Base-by-base conservation (phyloP, 2,113 vertebrate species). In the Todiramphus chloris region DNA sequence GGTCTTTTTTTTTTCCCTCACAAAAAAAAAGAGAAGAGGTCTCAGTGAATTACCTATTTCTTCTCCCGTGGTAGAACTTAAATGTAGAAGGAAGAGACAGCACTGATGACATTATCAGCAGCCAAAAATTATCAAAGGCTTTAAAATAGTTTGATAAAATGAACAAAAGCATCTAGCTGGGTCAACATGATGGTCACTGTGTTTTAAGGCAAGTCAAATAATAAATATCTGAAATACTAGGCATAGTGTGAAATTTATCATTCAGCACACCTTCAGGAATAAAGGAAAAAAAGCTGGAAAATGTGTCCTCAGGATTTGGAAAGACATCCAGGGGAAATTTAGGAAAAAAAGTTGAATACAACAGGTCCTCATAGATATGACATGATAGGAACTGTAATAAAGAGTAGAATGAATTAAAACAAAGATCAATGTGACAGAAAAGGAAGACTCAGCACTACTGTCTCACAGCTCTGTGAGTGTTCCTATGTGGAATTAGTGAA, bases 81-180 rank as follows among this genome's bases (percentile, higher is more conserved):
- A 86, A 77, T 64, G 56, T 25, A 79, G 56, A 95, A 86, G 30
- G 70, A 88, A 90, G 35, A 83, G 18, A 90, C 5, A 50, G 39
- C 43, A 76, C 56, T 62, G 62, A 86, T 21, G 48, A 85, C 16
- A 95, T 33, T 11, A 75, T 6, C 33, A 74, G 27, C 39, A 82
- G 83, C 14, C 76, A 73, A 88, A 90, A 55, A 12, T 69, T 46
- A 86, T 67, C 69, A 87, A 74, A 91, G 33, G 4, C 8, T 84
- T 89, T 87, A 81, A 89, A 96, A 74, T 55, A 93, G 90, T 94
- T 46, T 89, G 77, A 72, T 82, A 68, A 89, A 89, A 89, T 44
- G 18, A 89, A 75, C 16, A 78, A 59, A 78, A 89, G 5, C 10
- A 24, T 70, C 39, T 87, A 41, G 7, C 12, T 78, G 53, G 51